Evolutionary conservation across 2,797 vertebrate species (phyloP).

Genomic region (Sebastes glaucus): DNA sequence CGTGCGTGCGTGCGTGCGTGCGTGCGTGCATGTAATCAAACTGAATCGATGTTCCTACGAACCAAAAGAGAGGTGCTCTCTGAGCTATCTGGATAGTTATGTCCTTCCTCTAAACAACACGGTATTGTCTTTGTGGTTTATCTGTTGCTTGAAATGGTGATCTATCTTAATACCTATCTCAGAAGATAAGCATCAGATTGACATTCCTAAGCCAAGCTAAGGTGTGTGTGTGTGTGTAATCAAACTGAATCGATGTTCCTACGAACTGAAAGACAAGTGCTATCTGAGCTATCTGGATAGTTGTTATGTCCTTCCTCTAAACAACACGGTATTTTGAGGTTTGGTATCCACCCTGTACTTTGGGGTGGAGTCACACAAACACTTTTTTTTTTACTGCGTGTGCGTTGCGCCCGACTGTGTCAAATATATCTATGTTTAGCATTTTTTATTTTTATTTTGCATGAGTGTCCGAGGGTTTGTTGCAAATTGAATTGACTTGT

Average conservation of each 20-base stretch:
- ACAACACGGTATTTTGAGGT: slow-evolving; percentile 79
- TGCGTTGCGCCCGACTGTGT: slow-evolving; percentile 44
- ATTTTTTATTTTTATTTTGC: slow-evolving; percentile 34
- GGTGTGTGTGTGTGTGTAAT: slow-evolving; percentile 6
- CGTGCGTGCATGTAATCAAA: too few species aligned
- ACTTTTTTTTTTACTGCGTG: slow-evolving; percentile 33
- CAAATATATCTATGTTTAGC: slow-evolving; percentile 50
- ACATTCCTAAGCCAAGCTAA: slow-evolving; percentile 5
- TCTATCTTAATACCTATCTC: not conserved
- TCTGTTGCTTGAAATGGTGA: not conserved
- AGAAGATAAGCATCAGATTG: slow-evolving; percentile 30
- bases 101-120: too few species aligned
- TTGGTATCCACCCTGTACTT: slow-evolving; percentile 82
- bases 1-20: rapidly evolving
- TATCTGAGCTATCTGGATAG: slow-evolving; percentile 57
- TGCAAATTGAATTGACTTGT: not conserved
- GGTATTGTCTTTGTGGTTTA: not conserved
- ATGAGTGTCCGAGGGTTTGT: not conserved
- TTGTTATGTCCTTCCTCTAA: slow-evolving; percentile 64
- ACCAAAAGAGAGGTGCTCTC: too few species aligned
- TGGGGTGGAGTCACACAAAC: slow-evolving; percentile 75
- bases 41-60: too few species aligned
- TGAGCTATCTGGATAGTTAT: too few species aligned
- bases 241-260: slow-evolving; percentile 18
- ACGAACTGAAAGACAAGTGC: slow-evolving; percentile 29